A percentile compares a stretch with the other conserved stretches of the same genome.
Conservation (phyloP, 2,113 vertebrate species). For the Meleagris gallopavo region DNA sequence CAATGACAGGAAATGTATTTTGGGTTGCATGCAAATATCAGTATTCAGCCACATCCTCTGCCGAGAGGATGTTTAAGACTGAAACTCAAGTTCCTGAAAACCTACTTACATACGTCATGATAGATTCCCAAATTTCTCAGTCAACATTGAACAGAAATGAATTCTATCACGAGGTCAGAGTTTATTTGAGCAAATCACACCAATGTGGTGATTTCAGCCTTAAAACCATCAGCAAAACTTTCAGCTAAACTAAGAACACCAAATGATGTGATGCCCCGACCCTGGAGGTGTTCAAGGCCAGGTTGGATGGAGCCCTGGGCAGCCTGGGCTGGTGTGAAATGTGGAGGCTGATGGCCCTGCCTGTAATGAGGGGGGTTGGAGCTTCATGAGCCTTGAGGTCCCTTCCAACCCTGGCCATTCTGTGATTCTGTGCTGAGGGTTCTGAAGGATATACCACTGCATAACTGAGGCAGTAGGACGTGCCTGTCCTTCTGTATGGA, state of each 20-base stretch:
- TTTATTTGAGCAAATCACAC: neutral
- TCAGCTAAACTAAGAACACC: accelerated
- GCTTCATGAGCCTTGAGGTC: too few species aligned
- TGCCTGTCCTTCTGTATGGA: neutral
- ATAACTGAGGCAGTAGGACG: neutral
- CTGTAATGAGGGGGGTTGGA: too few species aligned
- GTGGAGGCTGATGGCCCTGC: too few species aligned
- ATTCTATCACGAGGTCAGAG: accelerated
- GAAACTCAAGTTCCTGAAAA: neutral
- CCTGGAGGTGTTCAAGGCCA: too few species aligned
- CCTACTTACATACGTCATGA: accelerated
- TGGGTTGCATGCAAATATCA: neutral
- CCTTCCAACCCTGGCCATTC: too few species aligned
- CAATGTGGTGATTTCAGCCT: accelerated
- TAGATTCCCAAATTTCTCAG: neutral
- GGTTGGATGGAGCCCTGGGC: too few species aligned
- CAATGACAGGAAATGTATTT: neutral
- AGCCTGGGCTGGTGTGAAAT: too few species aligned
- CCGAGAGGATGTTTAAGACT: neutral
- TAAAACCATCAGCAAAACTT: neutral
- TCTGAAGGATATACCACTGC: neutral
- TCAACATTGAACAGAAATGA: neutral
- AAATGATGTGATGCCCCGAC: neutral
- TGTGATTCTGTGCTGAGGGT: too few species aligned
- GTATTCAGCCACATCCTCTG: neutral